Percentiles rank a stretch among this genome's conserved stretches.
Evolutionary conservation across 2,888 invertebrate genomes (phyloP).

Genomic region (Drosophila algonquin): DNA sequence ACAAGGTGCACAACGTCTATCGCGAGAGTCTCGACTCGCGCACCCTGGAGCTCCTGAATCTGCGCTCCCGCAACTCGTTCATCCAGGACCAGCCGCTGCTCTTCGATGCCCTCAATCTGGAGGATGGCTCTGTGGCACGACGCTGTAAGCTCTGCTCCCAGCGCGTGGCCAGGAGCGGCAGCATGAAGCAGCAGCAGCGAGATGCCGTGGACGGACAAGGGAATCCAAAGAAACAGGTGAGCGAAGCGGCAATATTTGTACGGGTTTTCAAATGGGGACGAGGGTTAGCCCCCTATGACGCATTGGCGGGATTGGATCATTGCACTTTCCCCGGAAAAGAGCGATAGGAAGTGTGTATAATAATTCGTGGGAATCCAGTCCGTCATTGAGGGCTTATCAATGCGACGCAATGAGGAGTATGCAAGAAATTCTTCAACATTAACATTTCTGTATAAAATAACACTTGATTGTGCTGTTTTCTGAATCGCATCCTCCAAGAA

Average conservation of each 20-base stretch:
- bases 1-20: constrained; percentile 82
- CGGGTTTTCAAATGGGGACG: too few species aligned
- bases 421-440: not conserved
- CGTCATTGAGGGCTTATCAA: not conserved
- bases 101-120: constrained; percentile 80
- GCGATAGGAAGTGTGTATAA: not conserved
- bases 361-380: not conserved
- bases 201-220: constrained; percentile 62
- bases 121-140: constrained; percentile 71
- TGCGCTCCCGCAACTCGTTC: constrained; percentile 81
- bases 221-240: constrained; percentile 62
- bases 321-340: not conserved
- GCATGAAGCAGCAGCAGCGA: constrained; percentile 52
- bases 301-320: not conserved
- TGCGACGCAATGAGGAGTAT: not conserved
- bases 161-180: constrained; percentile 50
- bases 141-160: constrained; percentile 45
- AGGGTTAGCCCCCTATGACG: too few species aligned
- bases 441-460: too few species aligned
- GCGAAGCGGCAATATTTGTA: constrained; percentile 5
- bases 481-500: too few species aligned
- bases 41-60: constrained; percentile 81
- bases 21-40: constrained; percentile 83
- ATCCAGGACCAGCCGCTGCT: constrained; percentile 72
- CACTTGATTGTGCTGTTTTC: not conserved